A percentile compares a stretch with the other conserved stretches of the same genome.
These are phyloP conservation scores for Nymphalis polychloros DNA, from an alignment of 2,888 invertebrate species.

Conservation along the genomic window DNA sequence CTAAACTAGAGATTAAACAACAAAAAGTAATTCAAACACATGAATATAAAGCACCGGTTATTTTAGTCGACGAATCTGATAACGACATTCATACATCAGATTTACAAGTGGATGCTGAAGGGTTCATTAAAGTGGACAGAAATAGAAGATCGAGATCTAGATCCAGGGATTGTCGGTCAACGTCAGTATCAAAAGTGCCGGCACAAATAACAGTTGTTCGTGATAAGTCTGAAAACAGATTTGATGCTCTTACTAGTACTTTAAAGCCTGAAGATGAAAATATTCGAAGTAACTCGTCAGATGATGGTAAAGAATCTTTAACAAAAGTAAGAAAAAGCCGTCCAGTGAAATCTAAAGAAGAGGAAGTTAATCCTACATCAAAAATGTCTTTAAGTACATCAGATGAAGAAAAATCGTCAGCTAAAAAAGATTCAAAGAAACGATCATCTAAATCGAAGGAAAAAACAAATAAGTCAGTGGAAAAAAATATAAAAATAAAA, in stretches of 20 bases:
- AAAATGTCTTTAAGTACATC: constrained; percentile 48
- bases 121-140: constrained; percentile 75
- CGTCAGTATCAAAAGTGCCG: constrained; percentile 51
- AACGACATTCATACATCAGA: constrained; percentile 52
- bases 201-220: constrained; percentile 49
- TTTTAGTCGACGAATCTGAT: constrained; percentile 66
- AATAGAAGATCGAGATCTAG: constrained; percentile 79
- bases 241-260: constrained; percentile 58
- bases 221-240: constrained; percentile 65
- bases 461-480: constrained; percentile 39
- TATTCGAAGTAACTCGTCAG: constrained; percentile 43
- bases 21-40: constrained; percentile 41
- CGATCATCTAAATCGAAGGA: constrained; percentile 55
- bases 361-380: constrained; percentile 56
- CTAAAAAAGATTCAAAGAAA: constrained; percentile 67
- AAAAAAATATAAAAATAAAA: constrained; percentile 36
- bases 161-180: constrained; percentile 73
- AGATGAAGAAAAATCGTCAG: constrained; percentile 56
- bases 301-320: constrained; percentile 48
- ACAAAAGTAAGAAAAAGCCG: constrained; percentile 58
- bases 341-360: constrained; percentile 69
- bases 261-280: constrained; percentile 53
- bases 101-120: constrained; percentile 65
- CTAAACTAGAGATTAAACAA: constrained; percentile 46
- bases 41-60: constrained; percentile 56